phyloP scores from a whole-genome alignment of 2,113 vertebrate genomes.

The Lepidothrix coronata region DNA sequence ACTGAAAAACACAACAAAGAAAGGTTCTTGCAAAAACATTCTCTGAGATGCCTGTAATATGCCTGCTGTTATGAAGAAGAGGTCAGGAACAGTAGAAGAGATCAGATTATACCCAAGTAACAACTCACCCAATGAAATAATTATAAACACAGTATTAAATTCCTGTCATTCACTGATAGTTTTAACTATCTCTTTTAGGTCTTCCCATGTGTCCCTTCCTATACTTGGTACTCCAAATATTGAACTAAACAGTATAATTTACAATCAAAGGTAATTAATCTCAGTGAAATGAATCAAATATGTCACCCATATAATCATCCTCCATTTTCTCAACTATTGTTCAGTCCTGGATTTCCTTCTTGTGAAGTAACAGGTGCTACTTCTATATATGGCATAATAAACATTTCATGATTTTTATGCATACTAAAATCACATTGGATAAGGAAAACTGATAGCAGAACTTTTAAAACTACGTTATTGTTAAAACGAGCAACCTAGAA shows the following conservation, averaged over 20 bases:
- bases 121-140: constrained; percentile 32
- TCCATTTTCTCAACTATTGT: constrained; percentile 44
- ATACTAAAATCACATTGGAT: not conserved
- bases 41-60: not conserved
- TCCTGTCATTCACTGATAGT: constrained; percentile 2
- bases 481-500: not conserved
- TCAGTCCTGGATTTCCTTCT: not conserved
- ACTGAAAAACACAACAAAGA: not conserved
- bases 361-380: constrained; percentile 8
- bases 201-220: constrained; percentile 11
- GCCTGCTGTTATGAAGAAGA: constrained; percentile 26
- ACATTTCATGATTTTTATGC: not conserved
- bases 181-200: constrained; percentile 18
- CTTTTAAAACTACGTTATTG: not conserved
- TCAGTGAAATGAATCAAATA: constrained; percentile 69
- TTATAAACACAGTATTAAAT: constrained; percentile 42
- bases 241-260: constrained; percentile 71
- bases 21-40: not conserved
- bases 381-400: not conserved
- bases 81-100: not conserved
- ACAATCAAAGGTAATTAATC: constrained; percentile 69
- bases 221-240: constrained; percentile 60
- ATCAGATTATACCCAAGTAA: constrained; percentile 37
- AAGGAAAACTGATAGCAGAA: not conserved
- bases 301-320: constrained; percentile 68